Evolutionary conservation across 53 echinoderm and acorn worm genomes (phyloP), one percentile per base, ranked within the genome.

Genomic region (Zoroaster sp.): DNA sequence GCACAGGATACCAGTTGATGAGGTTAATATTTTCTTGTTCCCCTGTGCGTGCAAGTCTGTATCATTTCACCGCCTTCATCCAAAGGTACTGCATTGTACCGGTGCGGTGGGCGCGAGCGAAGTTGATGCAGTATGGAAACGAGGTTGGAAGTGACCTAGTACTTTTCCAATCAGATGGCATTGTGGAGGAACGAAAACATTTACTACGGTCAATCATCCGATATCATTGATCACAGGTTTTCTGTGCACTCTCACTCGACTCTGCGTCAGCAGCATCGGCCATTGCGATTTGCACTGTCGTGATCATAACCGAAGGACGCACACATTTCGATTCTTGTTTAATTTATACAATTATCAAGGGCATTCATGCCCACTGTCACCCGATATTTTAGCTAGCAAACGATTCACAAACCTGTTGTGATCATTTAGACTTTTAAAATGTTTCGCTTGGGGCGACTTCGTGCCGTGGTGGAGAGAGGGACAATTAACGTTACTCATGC

Each of bases 371-470:
- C 63, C 63, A 25, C 23, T 59, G 0, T 9, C 28, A 28, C 28
- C 63, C 8, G 28, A 25, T 28, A 11, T 59, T 59, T 28, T 28
- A 21, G 2, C n/a, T 65, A 40, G 74, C 45, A 7, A 9, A 74
- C 4, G 0, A 23, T 74, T 5, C 1, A 42, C 13, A 74, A 42
- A 74, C 13, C 75, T 41, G 75, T n/a, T 28, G 28, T 65, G 78
- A 54, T 51, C 51, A 32, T 47, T 41, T 35, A 66, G 43, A 67
- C 31, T 70, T 21, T 20, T 34, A 7, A 59, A 14, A 92, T 92
- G 92, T 89, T 89, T 83, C 92, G 89, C 75, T 59, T 92, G 13
- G 89, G 77, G 15, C 75, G 92, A 54, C 75, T 92, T 23, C 75
- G 88, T 72, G 7, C 73, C 66, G 33, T 80, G 82, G 81, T 39